phyloP scores from a whole-genome alignment of 2,113 vertebrate species.

The Megaptera novaeangliae region DNA sequence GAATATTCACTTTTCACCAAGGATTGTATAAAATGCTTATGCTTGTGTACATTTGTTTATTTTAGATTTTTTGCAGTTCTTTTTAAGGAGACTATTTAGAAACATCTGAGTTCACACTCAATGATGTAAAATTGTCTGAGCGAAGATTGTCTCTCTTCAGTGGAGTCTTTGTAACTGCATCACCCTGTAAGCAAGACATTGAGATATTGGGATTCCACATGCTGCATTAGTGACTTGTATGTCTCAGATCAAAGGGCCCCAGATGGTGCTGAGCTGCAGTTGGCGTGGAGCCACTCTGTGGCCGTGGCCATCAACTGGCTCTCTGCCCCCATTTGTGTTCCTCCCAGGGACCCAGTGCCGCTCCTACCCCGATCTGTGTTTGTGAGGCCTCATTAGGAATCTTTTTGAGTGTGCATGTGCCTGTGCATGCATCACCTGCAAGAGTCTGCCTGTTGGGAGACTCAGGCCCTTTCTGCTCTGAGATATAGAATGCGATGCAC shows the following conservation, averaged over 20 bases:
- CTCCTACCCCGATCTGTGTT: not conserved
- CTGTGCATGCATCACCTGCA: accelerated
- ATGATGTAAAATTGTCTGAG: not conserved
- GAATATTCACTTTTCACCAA: too few relatives aligned
- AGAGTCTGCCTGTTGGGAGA: not conserved
- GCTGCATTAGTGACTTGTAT: constrained; percentile 40
- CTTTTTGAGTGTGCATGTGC: not conserved
- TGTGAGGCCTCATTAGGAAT: accelerated
- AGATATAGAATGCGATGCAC: accelerated
- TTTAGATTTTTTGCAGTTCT: not conserved
- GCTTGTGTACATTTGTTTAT: not conserved
- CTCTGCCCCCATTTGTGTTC: not conserved
- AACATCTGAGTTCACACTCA: not conserved
- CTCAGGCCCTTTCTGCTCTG: not conserved
- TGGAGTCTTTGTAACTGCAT: not conserved
- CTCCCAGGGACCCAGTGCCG: not conserved
- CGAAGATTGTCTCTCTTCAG: constrained; percentile 24
- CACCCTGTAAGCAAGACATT: not conserved
- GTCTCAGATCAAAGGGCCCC: not conserved
- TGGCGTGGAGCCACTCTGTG: not conserved
- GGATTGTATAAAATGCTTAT: not conserved
- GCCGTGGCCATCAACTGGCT: not conserved
- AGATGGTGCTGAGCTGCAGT: not conserved
- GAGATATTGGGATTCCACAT: not conserved
- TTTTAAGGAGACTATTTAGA: not conserved